Base-by-base conservation (phyloP, 1,140 invertebrate genomes). In the Pseudomyrmex pallidus region DNA sequence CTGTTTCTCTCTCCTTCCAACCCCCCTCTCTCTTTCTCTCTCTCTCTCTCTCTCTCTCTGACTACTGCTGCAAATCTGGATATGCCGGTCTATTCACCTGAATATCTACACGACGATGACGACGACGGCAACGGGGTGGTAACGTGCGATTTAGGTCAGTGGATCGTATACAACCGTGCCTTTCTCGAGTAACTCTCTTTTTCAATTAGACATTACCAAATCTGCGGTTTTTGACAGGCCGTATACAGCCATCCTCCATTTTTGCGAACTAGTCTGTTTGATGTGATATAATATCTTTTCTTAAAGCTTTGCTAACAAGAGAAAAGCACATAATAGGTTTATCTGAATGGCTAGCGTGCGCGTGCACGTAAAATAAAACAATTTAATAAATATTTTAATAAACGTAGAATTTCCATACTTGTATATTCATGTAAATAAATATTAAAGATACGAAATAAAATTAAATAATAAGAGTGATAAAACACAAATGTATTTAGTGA, bases 101-200 rank as follows among this genome's bases (percentile, higher is more conserved):
- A 86, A 93, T 90, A 91, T 92, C 84, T 85, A 59, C 63, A 46
- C 52, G 54, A 59, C 64, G 54, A 59, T 44, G 35, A 68, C 54
- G 76, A 25, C 17, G 63, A 20, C 20, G n/a, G 13, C 12, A 46
- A 1, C 22, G 82, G 84, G 85, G 74, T 66, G 52, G 64, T 73
- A 70, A 44, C 52, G 13, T 13, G 25, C 67, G 77, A 94, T 94
- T 92, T 92, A 92, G 93, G 93, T 94, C 92, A 94, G 87, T 92
- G 90, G 91, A 92, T 92, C 91, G 90, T 87, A 74, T 72, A 85
- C 83, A 92, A 92, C 89, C 90, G 70, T 91, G 90, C 83, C 91
- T 90, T 90, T 92, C 89, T 67, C 73, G 63, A 46, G 57, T 84
- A 90, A 92, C 90, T 92, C 88, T 72, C 90, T 92, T 92, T 87